Percentiles rank a stretch among this genome's conserved stretches.
These are phyloP conservation scores for Nowickia ferox DNA, from an alignment of 2,888 invertebrate species.

Conservation along the genomic window DNA sequence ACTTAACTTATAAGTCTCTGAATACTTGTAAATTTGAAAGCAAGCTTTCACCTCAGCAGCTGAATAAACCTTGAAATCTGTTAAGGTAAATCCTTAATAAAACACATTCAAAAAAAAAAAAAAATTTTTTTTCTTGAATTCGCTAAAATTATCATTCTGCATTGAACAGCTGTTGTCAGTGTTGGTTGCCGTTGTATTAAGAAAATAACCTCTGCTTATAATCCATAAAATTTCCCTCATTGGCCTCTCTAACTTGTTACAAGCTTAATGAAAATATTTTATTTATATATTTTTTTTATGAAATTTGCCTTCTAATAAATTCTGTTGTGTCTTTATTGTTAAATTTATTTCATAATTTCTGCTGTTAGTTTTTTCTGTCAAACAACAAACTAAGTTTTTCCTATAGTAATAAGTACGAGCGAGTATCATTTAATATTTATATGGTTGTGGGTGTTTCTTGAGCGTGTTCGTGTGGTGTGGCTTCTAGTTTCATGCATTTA, in stretches of 20 bases:
- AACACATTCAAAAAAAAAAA: no score
- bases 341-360: conserved; percentile 8
- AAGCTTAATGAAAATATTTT: background rate
- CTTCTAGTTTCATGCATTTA: conserved; percentile 8
- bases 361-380: background rate
- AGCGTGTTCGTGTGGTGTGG: conserved; percentile 2
- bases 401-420: background rate
- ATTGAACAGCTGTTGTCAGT: conserved; percentile 58
- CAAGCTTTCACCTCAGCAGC: no score
- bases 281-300: background rate
- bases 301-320: background rate
- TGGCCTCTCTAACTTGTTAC: background rate
- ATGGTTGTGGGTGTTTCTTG: background rate
- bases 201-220: conserved; percentile 21
- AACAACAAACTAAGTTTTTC: conserved; percentile 33
- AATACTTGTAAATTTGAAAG: no score
- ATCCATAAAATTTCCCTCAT: conserved; percentile 27
- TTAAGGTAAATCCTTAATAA: no score
- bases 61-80: no score
- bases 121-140: no score
- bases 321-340: conserved; percentile 5
- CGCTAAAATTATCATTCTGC: conserved; percentile 33
- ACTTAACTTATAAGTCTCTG: no score
- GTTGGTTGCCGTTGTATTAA: conserved; percentile 40
- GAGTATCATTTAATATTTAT: conserved; percentile 40